Base-by-base conservation (phyloP, 35 echinoderm and acorn worm genomes). In the Apostichopus californicus region DNA sequence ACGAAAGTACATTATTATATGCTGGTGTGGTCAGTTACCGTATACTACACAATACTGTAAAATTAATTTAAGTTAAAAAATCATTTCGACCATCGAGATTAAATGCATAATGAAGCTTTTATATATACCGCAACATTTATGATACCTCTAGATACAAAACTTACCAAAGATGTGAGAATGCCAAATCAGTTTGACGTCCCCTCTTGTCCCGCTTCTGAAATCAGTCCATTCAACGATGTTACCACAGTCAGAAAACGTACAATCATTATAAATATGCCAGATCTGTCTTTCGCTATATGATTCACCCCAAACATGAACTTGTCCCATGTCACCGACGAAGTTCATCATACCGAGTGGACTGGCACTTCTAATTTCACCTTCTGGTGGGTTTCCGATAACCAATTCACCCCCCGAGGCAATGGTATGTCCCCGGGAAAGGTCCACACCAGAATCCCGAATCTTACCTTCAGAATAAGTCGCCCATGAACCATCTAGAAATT, bases 201-300 rank as follows among this genome's bases (percentile, higher is more conserved):
- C 97, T 54, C 97, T 86, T 3, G 97, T 99, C 1, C 97, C 97
- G 72, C 92, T 95, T 56, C 97, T 65, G 86, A 99, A 99, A 73
- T 99, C 97, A 3, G 92, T 93, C 97, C 97, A 99, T 81, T 96
- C 91, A 1, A 94, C 93, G 17, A 93, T 89, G 17, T 96, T 92
- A 5, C 97, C 97, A 54, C 97, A 99, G 78, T 93, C 94, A 4
- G 91, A 96, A 78, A 99, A 99, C 17, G 81, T 96, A 78, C 97
- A 99, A 71, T 99, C 93, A 12, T 70, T 81, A 22, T 70, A 92
- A 54, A 99, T 95, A 60, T 86, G 11, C 53, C 71, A n/a, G 14
- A 99, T 92, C 14, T 96, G 86, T 9, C 59, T n/a, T 12, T 10
- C 82, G 54, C 57, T 92, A 59, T 95, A 46, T 68, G 92, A 21